A percentile compares a stretch with the other conserved stretches of the same genome.
Conservation (phyloP, 2,888 invertebrate genomes). For the Pyrocoelia pectoralis region DNA sequence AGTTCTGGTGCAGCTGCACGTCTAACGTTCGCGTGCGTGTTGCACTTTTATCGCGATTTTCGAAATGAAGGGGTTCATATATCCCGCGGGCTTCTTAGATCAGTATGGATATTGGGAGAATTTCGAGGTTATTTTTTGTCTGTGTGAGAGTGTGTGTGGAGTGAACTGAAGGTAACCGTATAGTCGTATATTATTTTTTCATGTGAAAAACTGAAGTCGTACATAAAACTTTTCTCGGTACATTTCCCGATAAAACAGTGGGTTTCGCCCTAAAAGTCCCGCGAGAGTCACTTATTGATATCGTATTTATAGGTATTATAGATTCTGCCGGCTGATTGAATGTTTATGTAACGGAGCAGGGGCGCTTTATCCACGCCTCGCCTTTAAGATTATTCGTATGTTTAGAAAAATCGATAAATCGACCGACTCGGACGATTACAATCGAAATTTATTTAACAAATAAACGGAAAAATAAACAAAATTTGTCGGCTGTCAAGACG, state of each 20-base stretch:
- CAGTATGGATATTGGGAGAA: conserved; percentile 7
- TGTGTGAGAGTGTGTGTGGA: conserved; percentile 13
- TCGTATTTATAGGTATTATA: conserved; percentile 61
- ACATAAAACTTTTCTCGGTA: conserved; percentile 54
- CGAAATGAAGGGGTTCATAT: conserved; percentile 44
- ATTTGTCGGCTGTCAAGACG: conserved; percentile 44
- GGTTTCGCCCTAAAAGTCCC: conserved; percentile 51
- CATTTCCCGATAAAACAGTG: conserved; percentile 58
- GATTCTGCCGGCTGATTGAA: conserved; percentile 58
- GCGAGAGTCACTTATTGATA: conserved; percentile 59
- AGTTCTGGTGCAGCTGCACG: neutral
- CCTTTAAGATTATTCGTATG: conserved; percentile 35
- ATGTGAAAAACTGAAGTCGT: conserved; percentile 29
- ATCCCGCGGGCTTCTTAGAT: conserved; percentile 30
- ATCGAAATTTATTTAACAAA: conserved; percentile 24
- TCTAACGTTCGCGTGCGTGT: conserved; percentile 4
- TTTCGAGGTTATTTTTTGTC: conserved; percentile 14
- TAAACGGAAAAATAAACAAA: conserved; percentile 36
- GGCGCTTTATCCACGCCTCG: conserved; percentile 37
- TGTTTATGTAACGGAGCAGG: conserved; percentile 55
- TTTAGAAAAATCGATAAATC: conserved; percentile 14
- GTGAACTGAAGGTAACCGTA: neutral
- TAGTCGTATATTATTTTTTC: conserved; percentile 26
- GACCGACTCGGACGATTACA: neutral
- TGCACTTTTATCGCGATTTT: conserved; percentile 24